Conservation (phyloP, 2,888 invertebrate genomes). For the Ethmia dodecea region DNA sequence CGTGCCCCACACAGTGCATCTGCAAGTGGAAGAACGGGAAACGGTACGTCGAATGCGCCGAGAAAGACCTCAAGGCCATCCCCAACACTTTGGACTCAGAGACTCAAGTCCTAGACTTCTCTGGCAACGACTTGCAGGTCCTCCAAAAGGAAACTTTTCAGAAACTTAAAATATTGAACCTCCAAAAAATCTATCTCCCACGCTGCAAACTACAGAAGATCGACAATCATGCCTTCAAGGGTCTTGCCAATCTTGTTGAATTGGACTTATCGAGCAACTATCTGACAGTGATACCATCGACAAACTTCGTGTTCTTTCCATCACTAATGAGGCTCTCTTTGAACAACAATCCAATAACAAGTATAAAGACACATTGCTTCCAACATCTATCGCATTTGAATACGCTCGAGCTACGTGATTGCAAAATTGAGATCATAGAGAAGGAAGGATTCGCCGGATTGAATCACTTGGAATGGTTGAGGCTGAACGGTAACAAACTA, state of each 20-base stretch:
- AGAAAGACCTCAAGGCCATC: constrained; percentile 85
- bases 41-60: constrained; percentile 91
- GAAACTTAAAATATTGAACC: constrained; percentile 86
- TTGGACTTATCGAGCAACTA: constrained; percentile 91
- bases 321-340: constrained; percentile 90
- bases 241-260: constrained; percentile 91
- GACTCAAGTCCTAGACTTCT: constrained; percentile 92
- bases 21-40: constrained; percentile 97
- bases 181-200: constrained; percentile 91
- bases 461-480: constrained; percentile 89
- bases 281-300: constrained; percentile 86
- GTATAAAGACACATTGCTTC: constrained; percentile 84
- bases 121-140: constrained; percentile 88
- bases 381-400: constrained; percentile 85
- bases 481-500: constrained; percentile 89
- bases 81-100: constrained; percentile 89
- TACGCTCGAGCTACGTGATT: constrained; percentile 88
- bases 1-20: constrained; percentile 87
- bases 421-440: constrained; percentile 87
- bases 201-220: constrained; percentile 88
- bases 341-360: constrained; percentile 88
- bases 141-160: constrained; percentile 88
- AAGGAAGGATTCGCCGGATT: constrained; percentile 89
- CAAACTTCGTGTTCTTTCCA: constrained; percentile 86
- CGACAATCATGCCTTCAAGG: constrained; percentile 88